A percentile compares a stretch with the other conserved stretches of the same genome.
phyloP scores from a whole-genome alignment of 2,888 invertebrate genomes.

The Diadegma fenestrale region DNA sequence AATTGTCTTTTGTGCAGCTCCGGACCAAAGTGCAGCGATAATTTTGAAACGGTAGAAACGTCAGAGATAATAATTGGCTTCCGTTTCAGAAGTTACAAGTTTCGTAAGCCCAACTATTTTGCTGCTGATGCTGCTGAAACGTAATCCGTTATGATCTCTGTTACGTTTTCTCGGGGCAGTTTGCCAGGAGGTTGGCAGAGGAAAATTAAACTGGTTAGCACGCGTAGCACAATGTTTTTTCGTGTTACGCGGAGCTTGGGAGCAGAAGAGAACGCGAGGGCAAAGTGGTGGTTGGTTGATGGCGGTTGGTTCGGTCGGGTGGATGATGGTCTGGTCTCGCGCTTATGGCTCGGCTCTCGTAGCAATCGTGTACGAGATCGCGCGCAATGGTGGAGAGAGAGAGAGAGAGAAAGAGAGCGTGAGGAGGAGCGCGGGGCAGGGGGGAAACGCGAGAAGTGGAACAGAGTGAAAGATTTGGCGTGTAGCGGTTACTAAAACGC shows the following conservation, averaged over 20 bases:
- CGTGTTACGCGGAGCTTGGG: constrained; percentile 55
- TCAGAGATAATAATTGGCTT: neutral
- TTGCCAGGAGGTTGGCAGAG: constrained; percentile 20
- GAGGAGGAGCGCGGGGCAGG: neutral
- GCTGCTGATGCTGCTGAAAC: neutral
- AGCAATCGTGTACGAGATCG: constrained; percentile 63
- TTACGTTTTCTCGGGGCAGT: neutral
- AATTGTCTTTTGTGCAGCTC: neutral
- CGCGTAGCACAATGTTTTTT: constrained; percentile 58
- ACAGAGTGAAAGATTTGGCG: constrained; percentile 66
- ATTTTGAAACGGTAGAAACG: too few species aligned
- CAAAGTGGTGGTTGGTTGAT: constrained; percentile 29
- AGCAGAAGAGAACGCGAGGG: neutral
- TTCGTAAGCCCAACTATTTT: neutral
- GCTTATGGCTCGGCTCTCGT: constrained; percentile 53
- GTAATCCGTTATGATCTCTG: constrained; percentile 13
- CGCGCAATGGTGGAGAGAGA: constrained; percentile 26
- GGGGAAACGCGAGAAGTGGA: constrained; percentile 54
- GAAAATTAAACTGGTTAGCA: constrained; percentile 44
- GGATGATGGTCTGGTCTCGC: constrained; percentile 39
- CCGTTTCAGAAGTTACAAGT: neutral
- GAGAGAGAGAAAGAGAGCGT: too few species aligned
- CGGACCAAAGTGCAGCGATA: too few species aligned
- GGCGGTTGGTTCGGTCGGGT: constrained; percentile 30
- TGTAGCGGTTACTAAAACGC: constrained; percentile 57